Evolutionary conservation across 1,140 invertebrate species (phyloP).

Genomic region (Drosophila mojavensis): DNA sequence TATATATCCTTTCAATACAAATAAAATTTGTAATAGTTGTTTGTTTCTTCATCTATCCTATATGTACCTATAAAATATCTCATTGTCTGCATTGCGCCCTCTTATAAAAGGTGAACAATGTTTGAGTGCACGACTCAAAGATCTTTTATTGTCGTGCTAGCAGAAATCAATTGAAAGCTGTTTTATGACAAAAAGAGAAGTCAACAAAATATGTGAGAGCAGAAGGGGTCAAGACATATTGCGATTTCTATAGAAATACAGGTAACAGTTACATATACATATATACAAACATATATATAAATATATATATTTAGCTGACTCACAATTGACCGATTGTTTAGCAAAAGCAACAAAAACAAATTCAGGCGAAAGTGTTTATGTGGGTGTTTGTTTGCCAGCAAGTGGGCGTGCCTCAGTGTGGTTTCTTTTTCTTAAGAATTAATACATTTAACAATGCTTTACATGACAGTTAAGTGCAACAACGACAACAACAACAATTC

Average conservation of each 20-base stretch:
- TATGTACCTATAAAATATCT: background rate
- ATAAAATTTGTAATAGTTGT: background rate
- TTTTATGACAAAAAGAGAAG: constrained; percentile 5
- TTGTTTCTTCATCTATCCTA: too few relatives aligned
- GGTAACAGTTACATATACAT: background rate
- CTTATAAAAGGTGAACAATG: background rate
- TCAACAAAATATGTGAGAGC: constrained; percentile 9
- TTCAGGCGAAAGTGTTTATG: constrained; percentile 36
- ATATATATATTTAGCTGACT: background rate
- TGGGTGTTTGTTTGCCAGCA: constrained; percentile 7
- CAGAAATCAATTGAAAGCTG: constrained; percentile 21
- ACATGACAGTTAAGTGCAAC: constrained; percentile 56
- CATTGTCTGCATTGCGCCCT: background rate
- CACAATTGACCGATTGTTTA: constrained; percentile 1
- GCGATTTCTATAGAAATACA: constrained; percentile 58
- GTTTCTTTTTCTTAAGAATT: constrained; percentile 64
- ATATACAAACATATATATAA: background rate
- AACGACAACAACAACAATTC: constrained; percentile 19
- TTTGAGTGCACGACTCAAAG: constrained; percentile 4
- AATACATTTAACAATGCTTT: constrained; percentile 46
- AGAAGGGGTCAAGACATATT: constrained; percentile 37
- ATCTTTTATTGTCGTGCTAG: constrained; percentile 17
- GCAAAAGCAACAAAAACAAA: background rate
- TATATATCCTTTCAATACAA: background rate
- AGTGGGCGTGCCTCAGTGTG: constrained; percentile 33